Evolutionary conservation across 2,888 invertebrate genomes (phyloP).

Genomic region (Abrostola triplasia): DNA sequence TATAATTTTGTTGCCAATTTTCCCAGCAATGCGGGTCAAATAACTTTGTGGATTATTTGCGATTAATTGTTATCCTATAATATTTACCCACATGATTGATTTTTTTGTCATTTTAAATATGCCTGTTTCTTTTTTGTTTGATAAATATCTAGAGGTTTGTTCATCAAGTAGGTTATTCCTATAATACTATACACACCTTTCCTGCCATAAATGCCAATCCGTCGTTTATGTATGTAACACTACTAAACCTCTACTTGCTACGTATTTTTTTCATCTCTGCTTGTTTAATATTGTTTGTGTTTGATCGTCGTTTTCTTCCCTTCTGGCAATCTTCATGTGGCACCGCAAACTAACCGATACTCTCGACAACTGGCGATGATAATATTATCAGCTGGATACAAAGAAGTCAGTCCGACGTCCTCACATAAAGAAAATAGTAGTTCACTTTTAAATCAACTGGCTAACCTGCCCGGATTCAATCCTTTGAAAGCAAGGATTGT

Average conservation of each 20-base stretch:
- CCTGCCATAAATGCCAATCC: conserved; percentile 50
- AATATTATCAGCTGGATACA: conserved; percentile 82
- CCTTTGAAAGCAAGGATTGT: conserved; percentile 91
- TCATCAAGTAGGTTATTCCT: conserved; percentile 24
- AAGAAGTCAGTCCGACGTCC: conserved; percentile 87
- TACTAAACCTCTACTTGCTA: conserved; percentile 56
- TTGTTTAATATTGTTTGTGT: conserved; percentile 81
- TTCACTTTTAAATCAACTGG: conserved; percentile 91
- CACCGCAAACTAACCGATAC: conserved; percentile 80
- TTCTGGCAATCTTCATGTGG: conserved; percentile 87
- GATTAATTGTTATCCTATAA: no score
- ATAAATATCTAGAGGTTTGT: conserved; percentile 24
- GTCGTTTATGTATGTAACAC: conserved; percentile 28
- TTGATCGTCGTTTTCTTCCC: conserved; percentile 87
- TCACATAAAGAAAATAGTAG: conserved; percentile 90
- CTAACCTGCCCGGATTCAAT: conserved; percentile 91
- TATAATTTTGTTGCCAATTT: no score
- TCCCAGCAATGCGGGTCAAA: no score
- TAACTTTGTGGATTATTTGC: no score
- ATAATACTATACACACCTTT: conserved; percentile 27
- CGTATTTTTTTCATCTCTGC: conserved; percentile 68
- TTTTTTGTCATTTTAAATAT: background rate
- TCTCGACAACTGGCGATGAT: conserved; percentile 80
- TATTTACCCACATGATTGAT: no score
- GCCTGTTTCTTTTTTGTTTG: background rate